Evolutionary conservation across 2,888 invertebrate species (phyloP), one percentile per base, ranked within the genome.

Genomic region (Meteorus colon): DNA sequence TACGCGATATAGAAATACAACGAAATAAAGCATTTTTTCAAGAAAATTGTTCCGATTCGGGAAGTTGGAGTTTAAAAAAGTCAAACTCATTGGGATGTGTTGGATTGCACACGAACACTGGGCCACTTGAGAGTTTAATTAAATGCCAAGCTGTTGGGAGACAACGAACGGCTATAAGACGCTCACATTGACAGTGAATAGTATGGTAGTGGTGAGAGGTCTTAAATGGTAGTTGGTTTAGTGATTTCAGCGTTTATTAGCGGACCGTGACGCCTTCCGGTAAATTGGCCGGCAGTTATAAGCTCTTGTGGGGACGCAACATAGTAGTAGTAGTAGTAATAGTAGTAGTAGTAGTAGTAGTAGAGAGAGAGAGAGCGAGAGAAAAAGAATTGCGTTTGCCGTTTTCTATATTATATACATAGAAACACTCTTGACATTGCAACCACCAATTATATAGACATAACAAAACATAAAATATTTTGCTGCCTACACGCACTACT

Each of bases 201-300:
- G n/a, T 62, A 62, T 31, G 31, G n/a, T 62, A 31, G 34, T 34
- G 29, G 29, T 31, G 62, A 27, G 37, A 59, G 69, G 60, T 71
- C 41, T 60, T 29, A 24, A 31, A 16, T 16, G 69, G 84, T 87
- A 87, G 87, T 87, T 87, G 84, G 87, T 84, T 86, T 86, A 87
- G 87, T 87, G 87, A 87, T 87, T 87, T 86, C 84, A 82, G 83
- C 86, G 85, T 87, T 88, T 86, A 87, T 87, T 86, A 86, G 87
- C 84, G 83, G 82, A 84, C 84, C 84, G 84, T 86, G 87, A 87
- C 86, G 86, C 83, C 83, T 83, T 3, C 82, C 81, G 80, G 84
- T 83, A 89, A 87, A 89, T 88, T 88, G 89, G 86, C 83, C 84
- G 80, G 83, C 83, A 82, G 82, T 83, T 82, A 83, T 82, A 81